Conservation (phyloP, 2,797 vertebrate genomes). For the Poliocrania exsul region DNA sequence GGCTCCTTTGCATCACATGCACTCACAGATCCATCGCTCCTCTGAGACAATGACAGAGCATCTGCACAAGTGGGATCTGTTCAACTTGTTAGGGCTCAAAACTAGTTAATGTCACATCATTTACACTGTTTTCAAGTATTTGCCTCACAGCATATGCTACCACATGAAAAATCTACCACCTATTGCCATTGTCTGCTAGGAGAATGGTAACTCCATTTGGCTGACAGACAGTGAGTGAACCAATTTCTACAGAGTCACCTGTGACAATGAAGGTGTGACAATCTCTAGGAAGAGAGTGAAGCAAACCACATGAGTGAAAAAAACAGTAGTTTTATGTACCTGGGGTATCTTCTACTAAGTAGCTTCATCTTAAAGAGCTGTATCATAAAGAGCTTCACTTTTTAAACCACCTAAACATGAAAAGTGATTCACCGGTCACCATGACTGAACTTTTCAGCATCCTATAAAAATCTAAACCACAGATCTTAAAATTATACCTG, state of each 20-base stretch:
- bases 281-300: not conserved
- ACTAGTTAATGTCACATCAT: not conserved
- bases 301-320: not conserved
- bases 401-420: not conserved
- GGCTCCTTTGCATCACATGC: accelerated
- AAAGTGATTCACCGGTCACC: not conserved
- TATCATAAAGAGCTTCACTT: not conserved
- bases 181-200: not conserved
- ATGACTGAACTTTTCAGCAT: not conserved
- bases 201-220: not conserved
- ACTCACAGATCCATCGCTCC: accelerated
- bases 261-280: not conserved
- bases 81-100: not conserved
- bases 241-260: not conserved
- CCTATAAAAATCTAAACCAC: not conserved
- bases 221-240: not conserved
- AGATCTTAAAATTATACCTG: not conserved
- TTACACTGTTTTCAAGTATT: not conserved
- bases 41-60: not conserved
- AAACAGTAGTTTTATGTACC: not conserved
- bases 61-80: not conserved
- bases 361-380: not conserved
- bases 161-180: not conserved
- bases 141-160: not conserved
- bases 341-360: not conserved